Evolutionary conservation across 1,140 invertebrate species (phyloP), one percentile per base, ranked within the genome.

Genomic region (Sogatella furcifera): DNA sequence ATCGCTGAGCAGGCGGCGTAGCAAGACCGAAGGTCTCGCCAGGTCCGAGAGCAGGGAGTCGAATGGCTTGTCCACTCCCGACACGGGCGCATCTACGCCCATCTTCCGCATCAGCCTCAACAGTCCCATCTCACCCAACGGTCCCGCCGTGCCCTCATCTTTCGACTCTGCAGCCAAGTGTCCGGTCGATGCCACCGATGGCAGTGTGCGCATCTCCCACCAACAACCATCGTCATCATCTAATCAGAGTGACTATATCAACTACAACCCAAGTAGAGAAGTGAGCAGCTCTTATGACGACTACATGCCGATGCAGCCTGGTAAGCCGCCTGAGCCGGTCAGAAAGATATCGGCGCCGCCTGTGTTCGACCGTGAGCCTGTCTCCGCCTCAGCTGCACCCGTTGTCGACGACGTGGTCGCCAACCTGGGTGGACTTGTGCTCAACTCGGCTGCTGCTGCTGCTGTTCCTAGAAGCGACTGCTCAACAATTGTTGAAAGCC

Each of bases 91-190:
- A 0, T 70, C 77, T 0, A 80, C 80, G 15, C 46, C 46, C 0
- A 81, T 83, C 62, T 83, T 82, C 61, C 79, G 81, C 0, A 77
- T 83, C 53, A 81, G 77, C 41, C 61, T 81, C 2, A 80, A 81
- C 64, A 82, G 79, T 70, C 80, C 82, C 3, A 73, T 76, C 34
- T 81, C 79, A 4, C 80, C 80, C 0, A 69, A 76, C 14, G 77
- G 77, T 61, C 70, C 74, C 1, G 74, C 76, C 14, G 77, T 77
- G 61, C 70, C 74, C 1, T 74, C 77, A 31, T 68, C 62, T 13
- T 63, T 61, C 64, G 70, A 66, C 56, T 67, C 34, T 61, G 62
- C 52, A 38, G 59, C 61, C 22, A 65, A 62, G 52, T 63, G 62
- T 63, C 64, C 65, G 9, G 69, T 72, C 3, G 69, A 72, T 63